phyloP scores from a whole-genome alignment of 2,113 vertebrate species.

The Notiomystis cincta region DNA sequence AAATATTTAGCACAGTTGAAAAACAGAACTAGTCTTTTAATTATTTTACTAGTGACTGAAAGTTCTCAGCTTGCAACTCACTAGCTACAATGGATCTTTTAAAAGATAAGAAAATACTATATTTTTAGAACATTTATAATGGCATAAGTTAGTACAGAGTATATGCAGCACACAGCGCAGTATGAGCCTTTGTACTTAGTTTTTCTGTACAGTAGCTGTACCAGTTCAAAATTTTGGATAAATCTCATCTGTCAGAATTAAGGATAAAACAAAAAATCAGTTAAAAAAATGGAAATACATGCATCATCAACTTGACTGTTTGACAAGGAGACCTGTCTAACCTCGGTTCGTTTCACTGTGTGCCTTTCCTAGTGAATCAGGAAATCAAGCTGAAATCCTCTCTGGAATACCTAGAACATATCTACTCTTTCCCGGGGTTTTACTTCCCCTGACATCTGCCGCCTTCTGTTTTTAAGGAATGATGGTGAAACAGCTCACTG shows the following conservation, averaged over 20 bases:
- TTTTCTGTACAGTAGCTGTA: background rate
- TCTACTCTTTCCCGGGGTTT: background rate
- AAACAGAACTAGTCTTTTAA: background rate
- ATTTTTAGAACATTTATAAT: background rate
- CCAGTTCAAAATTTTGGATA: background rate
- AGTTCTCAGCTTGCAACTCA: accelerated
- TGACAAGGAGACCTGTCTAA: background rate
- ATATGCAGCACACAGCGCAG: background rate
- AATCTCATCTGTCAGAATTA: background rate
- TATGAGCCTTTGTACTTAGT: background rate
- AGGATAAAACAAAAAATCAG: background rate
- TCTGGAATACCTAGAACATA: background rate
- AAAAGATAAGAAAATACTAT: background rate
- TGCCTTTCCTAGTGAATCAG: background rate
- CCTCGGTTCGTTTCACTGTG: background rate
- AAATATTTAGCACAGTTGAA: background rate
- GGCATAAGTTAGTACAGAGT: background rate
- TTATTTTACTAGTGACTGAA: background rate
- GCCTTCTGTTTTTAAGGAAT: background rate
- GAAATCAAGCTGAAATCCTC: background rate
- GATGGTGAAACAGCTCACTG: background rate
- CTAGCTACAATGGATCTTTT: background rate
- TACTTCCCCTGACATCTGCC: background rate
- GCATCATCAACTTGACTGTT: background rate
- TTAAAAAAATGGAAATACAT: background rate